These are phyloP conservation scores for Limnodromus scolopaceus DNA, from an alignment of 2,797 vertebrate genomes.

Conservation along the genomic window DNA sequence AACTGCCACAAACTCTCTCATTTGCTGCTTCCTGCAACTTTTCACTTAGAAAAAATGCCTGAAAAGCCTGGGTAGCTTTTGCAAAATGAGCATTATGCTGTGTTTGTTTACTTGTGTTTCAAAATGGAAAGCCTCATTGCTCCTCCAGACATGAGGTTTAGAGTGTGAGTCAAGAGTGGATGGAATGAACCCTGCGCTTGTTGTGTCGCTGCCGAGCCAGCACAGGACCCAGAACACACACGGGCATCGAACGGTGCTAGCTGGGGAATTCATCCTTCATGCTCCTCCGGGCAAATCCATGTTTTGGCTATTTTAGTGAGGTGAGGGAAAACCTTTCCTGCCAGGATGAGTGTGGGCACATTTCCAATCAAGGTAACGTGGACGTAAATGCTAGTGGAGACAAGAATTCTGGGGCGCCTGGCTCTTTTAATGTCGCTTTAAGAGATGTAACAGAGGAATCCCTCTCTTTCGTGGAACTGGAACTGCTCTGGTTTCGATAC, in stretches of 20 bases:
- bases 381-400: background rate
- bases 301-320: slow-evolving; percentile 3
- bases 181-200: background rate
- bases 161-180: background rate
- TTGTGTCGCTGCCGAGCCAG: background rate
- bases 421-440: background rate
- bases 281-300: background rate
- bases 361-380: background rate
- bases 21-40: background rate
- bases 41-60: background rate
- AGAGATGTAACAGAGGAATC: background rate
- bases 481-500: background rate
- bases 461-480: background rate
- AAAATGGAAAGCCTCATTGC: background rate
- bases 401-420: background rate
- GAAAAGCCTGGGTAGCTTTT: background rate
- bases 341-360: background rate
- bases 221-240: background rate
- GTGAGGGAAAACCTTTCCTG: background rate
- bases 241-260: fast-evolving
- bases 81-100: fast-evolving
- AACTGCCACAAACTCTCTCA: background rate
- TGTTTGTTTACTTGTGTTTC: background rate
- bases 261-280: background rate
- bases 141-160: background rate